Evolutionary conservation across 2,888 invertebrate species (phyloP).

Genomic region (Meteorus cinctellus): DNA sequence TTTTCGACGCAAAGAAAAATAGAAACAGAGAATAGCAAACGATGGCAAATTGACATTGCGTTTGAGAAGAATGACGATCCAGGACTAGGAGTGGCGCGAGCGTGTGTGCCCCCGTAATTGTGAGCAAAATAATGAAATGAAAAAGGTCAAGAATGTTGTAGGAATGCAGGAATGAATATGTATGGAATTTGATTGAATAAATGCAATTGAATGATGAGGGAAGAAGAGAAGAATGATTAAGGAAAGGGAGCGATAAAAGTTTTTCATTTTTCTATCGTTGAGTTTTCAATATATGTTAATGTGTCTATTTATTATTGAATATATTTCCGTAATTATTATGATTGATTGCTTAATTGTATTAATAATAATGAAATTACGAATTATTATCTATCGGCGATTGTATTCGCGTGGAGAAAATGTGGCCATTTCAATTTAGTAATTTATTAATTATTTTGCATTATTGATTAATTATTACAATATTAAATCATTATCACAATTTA

Average conservation of each 20-base stretch:
- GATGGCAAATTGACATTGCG: background rate
- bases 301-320: conserved; percentile 63
- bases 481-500: conserved; percentile 45
- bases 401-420: conserved; percentile 25
- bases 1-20: background rate
- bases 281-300: conserved; percentile 66
- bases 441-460: conserved; percentile 49
- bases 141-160: conserved; percentile 18
- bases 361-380: conserved; percentile 39
- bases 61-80: conserved; percentile 29
- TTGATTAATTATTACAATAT: conserved; percentile 50
- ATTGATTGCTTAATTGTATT: conserved; percentile 49
- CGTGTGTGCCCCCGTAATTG: conserved; percentile 48
- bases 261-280: conserved; percentile 63
- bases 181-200: conserved; percentile 37
- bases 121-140: conserved; percentile 31
- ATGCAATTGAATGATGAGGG: conserved; percentile 36
- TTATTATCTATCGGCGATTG: conserved; percentile 5
- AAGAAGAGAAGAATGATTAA: conserved; percentile 24
- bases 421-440: conserved; percentile 47
- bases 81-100: conserved; percentile 51
- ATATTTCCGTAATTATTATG: conserved; percentile 48
- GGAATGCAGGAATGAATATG: conserved; percentile 9
- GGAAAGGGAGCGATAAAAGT: conserved; percentile 43
- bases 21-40: background rate